Evolutionary conservation across 1,140 invertebrate species (phyloP), one percentile per base, ranked within the genome.

Genomic region (Drosophila burlai): DNA sequence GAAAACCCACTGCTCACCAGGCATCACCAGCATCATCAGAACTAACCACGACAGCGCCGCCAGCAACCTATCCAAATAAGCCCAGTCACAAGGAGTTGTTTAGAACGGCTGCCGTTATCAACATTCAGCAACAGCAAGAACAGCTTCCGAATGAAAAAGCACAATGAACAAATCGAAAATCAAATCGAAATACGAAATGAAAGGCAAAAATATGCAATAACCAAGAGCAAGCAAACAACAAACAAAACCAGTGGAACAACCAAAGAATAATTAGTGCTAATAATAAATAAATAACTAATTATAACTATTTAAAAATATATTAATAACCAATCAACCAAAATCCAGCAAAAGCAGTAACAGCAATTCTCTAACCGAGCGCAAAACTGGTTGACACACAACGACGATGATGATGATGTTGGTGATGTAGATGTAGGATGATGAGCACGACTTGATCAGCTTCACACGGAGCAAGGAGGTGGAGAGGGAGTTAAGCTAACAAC

Each of bases 251-350:
- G 92, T 92, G 86, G 86, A 92, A 80, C 84, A 92, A 92, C 92
- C 92, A 92, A 92, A 93, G 91, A 92, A 91, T 91, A 85, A 84
- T 91, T 92, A 92, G 85, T 91, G 91, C 91, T 91, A 92, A 90
- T 91, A 86, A 76, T 79, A 80, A 81, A 82, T 84, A 79, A 78
- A 73, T 79, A 83, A 84, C 82, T 91, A 76, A 80, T 76, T 79
- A 81, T 81, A 81, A 85, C 61, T 91, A 91, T 86, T 76, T 90
- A 90, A 84, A 57, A 83, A 62, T 86, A 86, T 90, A 74, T 65
- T 74, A 67, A 82, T 62, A 80, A 86, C 40, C 66, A 59, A 79
- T 57, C 55, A 81, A 89, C 78, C 74, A 90, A 81, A 79, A 78
- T 73, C 68, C 34, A 61, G 59, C 45, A 63, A 24, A 46, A 50